These are phyloP conservation scores for Amphipoea oculea DNA, from an alignment of 2,888 invertebrate genomes.

Conservation along the genomic window DNA sequence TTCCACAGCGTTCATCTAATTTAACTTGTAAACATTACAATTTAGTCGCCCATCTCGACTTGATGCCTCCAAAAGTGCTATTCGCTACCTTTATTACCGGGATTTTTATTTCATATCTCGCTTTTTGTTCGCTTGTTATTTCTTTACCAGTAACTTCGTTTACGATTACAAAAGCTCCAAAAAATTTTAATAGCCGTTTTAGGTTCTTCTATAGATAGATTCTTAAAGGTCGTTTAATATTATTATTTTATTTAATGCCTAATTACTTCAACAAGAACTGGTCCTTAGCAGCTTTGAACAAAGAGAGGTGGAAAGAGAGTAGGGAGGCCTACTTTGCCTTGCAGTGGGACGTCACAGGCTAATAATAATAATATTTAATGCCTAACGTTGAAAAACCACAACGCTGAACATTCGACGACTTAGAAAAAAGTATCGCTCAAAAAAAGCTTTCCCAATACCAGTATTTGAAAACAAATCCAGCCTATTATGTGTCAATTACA, in stretches of 20 bases:
- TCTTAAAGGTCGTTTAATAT: constrained; percentile 1
- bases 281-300: too few relatives aligned
- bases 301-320: too few relatives aligned
- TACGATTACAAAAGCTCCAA: constrained; percentile 59
- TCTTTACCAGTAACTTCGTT: constrained; percentile 78
- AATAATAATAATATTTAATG: too few relatives aligned
- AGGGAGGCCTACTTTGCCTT: too few relatives aligned
- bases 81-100: constrained; percentile 81
- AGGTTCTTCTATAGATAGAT: constrained; percentile 36
- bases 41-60: constrained; percentile 85
- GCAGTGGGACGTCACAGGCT: too few relatives aligned
- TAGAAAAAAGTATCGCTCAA: neutral
- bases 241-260: neutral
- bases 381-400: neutral
- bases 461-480: constrained; percentile 33
- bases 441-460: neutral
- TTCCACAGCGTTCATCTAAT: constrained; percentile 85
- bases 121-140: constrained; percentile 80
- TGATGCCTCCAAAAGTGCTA: constrained; percentile 85
- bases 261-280: too few relatives aligned
- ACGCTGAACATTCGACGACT: neutral
- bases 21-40: constrained; percentile 89
- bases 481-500: constrained; percentile 37
- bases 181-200: constrained; percentile 60
- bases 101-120: constrained; percentile 82